These are phyloP conservation scores for Brachionus calyciflorus DNA, from an alignment of 1,140 invertebrate species.

Conservation along the genomic window DNA sequence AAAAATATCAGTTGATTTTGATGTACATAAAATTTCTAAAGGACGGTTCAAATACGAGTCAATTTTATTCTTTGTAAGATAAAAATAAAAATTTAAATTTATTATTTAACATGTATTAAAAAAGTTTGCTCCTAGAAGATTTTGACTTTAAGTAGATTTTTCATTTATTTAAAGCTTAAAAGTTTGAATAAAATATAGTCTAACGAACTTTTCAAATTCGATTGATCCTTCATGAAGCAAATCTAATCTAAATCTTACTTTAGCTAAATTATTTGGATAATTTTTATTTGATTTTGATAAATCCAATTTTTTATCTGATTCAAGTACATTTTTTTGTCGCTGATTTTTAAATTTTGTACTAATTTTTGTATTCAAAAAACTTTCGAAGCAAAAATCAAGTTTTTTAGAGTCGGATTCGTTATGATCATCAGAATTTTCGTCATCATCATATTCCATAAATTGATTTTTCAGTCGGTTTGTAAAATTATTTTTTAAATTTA, in stretches of 20 bases:
- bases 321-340: neutral
- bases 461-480: neutral
- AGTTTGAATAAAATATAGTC: too few relatives aligned
- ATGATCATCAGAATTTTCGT: neutral
- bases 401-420: neutral
- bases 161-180: neutral
- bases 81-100: neutral
- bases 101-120: too few relatives aligned
- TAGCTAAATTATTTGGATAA: neutral
- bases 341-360: neutral
- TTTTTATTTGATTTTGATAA: neutral
- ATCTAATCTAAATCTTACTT: too few relatives aligned
- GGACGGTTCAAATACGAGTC: conserved; percentile 23
- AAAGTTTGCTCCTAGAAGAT: too few relatives aligned
- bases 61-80: neutral
- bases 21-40: neutral
- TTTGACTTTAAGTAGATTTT: too few relatives aligned
- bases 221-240: too few relatives aligned
- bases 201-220: too few relatives aligned
- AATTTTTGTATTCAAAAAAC: neutral
- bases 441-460: neutral
- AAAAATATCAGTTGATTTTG: neutral
- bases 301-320: conserved; percentile 24
- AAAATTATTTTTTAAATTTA: neutral
- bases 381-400: too few relatives aligned